Percentiles rank a stretch among this genome's conserved stretches.
phyloP scores from a whole-genome alignment of 2,888 invertebrate genomes.

The Monopis laevigella region DNA sequence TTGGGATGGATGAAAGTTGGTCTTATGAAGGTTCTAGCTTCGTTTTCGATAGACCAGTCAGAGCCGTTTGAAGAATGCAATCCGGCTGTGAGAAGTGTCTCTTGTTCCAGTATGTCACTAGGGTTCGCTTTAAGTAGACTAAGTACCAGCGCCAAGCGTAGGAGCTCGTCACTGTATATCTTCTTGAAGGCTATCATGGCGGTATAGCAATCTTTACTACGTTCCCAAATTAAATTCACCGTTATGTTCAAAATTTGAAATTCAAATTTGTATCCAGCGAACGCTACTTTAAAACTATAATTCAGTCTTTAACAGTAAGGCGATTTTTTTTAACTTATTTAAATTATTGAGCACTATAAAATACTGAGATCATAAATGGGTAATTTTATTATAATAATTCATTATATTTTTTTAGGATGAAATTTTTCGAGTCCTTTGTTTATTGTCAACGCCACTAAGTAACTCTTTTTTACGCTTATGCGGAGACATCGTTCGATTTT shows the following conservation, averaged over 20 bases:
- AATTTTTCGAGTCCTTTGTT: constrained; percentile 25
- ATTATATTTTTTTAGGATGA: constrained; percentile 16
- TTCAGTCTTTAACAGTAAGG: constrained; percentile 26
- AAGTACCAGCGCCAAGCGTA: constrained; percentile 82
- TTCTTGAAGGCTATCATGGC: constrained; percentile 84
- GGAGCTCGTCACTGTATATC: constrained; percentile 81
- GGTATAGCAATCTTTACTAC: not conserved
- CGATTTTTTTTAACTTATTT: constrained; percentile 25
- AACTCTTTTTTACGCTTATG: constrained; percentile 53
- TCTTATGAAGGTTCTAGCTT: constrained; percentile 63
- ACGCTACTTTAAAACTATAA: constrained; percentile 16
- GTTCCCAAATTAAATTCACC: no score
- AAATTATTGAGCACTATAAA: constrained; percentile 40
- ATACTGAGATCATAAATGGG: constrained; percentile 46
- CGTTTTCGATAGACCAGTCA: constrained; percentile 71
- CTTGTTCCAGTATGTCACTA: constrained; percentile 69
- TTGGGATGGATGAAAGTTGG: constrained; percentile 76
- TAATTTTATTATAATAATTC: constrained; percentile 7
- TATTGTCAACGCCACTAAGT: constrained; percentile 21
- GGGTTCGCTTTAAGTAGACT: constrained; percentile 83
- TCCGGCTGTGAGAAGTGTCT: constrained; percentile 60
- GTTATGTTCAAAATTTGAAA: constrained; percentile 5
- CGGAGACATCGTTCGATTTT: constrained; percentile 60
- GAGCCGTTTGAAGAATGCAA: constrained; percentile 73
- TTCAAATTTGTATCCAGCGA: constrained; percentile 15